These are phyloP conservation scores for Fabriciana adippe DNA, from an alignment of 2,888 invertebrate species.

Conservation along the genomic window DNA sequence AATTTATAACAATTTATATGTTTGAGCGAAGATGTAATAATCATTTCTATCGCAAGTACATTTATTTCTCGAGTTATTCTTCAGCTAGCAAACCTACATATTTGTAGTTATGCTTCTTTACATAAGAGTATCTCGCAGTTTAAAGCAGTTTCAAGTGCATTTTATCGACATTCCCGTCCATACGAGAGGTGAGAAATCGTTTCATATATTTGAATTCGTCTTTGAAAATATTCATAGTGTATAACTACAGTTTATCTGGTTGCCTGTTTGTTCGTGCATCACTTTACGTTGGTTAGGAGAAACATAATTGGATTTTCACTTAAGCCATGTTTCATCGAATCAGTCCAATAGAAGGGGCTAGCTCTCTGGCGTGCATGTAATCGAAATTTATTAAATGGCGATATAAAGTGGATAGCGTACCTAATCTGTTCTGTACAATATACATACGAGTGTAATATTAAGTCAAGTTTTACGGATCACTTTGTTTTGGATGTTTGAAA, in stretches of 20 bases:
- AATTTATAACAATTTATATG: no score
- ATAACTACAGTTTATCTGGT: conserved; percentile 3
- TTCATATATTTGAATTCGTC: conserved; percentile 5
- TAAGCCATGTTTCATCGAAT: conserved; percentile 23
- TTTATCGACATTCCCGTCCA: conserved; percentile 19
- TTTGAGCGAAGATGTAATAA: no score
- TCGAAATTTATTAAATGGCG: conserved; percentile 18
- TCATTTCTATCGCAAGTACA: no score
- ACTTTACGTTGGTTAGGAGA: conserved; percentile 19
- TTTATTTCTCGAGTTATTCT: background rate
- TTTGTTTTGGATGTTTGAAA: no score
- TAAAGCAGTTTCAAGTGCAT: conserved; percentile 16
- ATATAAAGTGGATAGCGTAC: conserved; percentile 3
- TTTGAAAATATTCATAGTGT: background rate
- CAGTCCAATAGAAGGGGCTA: conserved; percentile 12
- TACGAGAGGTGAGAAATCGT: conserved; percentile 14
- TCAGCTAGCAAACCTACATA: conserved; percentile 11
- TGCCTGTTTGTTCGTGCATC: conserved; percentile 17
- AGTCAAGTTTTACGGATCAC: no score
- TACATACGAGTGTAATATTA: no score
- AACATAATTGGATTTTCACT: conserved; percentile 23
- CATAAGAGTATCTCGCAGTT: conserved; percentile 6
- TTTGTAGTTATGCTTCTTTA: background rate
- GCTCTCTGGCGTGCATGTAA: conserved; percentile 7
- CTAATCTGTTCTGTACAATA: background rate